Evolutionary conservation across 2,113 vertebrate species (phyloP).

Genomic region (Laticauda laticaudata): DNA sequence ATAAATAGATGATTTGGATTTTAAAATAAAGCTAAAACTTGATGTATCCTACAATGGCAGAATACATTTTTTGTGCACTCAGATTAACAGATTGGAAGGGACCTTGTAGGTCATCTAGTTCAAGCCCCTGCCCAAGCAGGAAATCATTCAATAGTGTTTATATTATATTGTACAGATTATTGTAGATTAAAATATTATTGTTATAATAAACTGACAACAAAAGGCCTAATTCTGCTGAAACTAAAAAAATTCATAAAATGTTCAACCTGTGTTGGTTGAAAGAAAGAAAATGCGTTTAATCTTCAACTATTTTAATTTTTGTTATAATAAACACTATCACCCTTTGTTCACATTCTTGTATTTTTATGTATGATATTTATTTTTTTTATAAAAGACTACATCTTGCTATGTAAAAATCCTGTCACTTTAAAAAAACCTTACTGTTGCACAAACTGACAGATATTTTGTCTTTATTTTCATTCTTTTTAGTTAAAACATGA

Average conservation of each 20-base stretch:
- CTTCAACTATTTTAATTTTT: conserved; percentile 56
- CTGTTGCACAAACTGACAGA: background rate
- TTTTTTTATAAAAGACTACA: background rate
- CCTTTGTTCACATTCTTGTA: conserved; percentile 54
- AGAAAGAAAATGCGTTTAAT: conserved; percentile 51
- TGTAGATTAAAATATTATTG: conserved; percentile 28
- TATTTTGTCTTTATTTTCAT: background rate
- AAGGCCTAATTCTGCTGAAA: conserved; percentile 24
- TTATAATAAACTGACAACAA: conserved; percentile 15
- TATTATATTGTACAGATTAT: conserved; percentile 8
- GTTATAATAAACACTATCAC: conserved; percentile 56
- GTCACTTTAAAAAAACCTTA: conserved; percentile 12
- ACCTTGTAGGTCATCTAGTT: no score
- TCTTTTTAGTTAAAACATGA: background rate
- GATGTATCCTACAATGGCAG: conserved; percentile 41
- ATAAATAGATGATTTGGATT: conserved; percentile 68
- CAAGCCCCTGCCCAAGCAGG: no score
- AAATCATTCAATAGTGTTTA: conserved; percentile 26
- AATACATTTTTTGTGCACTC: conserved; percentile 12
- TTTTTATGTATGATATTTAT: conserved; percentile 47
- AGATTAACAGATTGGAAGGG: no score
- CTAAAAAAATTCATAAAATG: background rate
- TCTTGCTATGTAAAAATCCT: conserved; percentile 1
- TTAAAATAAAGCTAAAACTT: conserved; percentile 62
- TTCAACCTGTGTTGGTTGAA: conserved; percentile 18